Conservation (phyloP, 2,113 vertebrate species). For the Oryzias javanicus region DNA sequence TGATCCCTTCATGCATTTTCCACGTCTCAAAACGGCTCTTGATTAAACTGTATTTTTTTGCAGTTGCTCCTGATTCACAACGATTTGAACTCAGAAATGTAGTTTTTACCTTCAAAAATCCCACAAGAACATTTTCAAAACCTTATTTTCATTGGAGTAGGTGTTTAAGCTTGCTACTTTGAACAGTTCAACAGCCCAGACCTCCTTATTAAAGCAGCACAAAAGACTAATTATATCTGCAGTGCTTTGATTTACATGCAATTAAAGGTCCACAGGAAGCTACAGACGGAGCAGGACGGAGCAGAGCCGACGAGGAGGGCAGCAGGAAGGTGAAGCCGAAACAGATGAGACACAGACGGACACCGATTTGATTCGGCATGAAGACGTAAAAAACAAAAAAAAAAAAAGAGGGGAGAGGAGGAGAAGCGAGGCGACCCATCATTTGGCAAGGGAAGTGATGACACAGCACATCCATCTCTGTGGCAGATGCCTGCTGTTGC, state of each 20-base stretch:
- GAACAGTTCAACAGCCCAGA: constrained; percentile 47
- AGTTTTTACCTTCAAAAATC: too few species aligned
- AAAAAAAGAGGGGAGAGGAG: constrained; percentile 26
- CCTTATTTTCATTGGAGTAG: constrained; percentile 20
- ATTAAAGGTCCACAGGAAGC: constrained; percentile 72
- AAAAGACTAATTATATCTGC: constrained; percentile 69
- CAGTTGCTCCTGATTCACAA: too few species aligned
- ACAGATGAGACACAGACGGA: not conserved
- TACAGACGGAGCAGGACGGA: constrained; percentile 41
- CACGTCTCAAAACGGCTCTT: too few species aligned
- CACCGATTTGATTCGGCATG: constrained; percentile 10
- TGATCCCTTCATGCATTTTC: too few species aligned
- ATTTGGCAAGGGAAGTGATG: constrained; percentile 66
- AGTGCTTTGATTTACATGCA: constrained; percentile 72
- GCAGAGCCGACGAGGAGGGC: constrained; percentile 2
- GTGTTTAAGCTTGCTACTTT: constrained; percentile 20
- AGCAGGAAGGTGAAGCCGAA: constrained; percentile 1
- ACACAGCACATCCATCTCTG: constrained; percentile 65
- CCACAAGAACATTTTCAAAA: too few species aligned
- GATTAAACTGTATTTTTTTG: too few species aligned
- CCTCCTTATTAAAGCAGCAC: constrained; percentile 70
- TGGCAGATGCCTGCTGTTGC: constrained; percentile 67
- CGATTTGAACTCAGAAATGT: too few species aligned
- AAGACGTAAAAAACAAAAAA: not conserved
- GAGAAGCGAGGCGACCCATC: constrained; percentile 49